Base-by-base conservation (phyloP, 2,113 vertebrate species). In the Nothoprocta pentlandii region DNA sequence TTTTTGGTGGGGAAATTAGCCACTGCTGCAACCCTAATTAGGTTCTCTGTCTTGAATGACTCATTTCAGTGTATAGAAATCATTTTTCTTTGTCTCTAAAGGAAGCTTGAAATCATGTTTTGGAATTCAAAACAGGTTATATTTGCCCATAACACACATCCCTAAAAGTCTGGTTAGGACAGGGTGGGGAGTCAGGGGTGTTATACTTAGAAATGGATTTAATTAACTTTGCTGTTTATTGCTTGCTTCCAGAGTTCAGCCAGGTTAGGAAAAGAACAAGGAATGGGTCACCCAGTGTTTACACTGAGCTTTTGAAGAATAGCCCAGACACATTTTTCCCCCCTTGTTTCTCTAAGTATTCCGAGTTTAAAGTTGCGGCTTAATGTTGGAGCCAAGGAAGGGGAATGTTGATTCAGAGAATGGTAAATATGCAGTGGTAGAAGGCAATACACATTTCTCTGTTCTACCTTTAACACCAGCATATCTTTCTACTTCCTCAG, bases 161-260 rank as follows among this genome's bases (percentile, higher is more conserved):
- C 89, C 91, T 87, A 68, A 69, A 92, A 90, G 90, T 90, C 90
- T 94, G 91, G 92, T 91, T 90, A 96, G 93, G 81, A 80, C 76
- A 83, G 90, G 80, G 91, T 95, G 94, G 94, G 87, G 83, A 96
- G 69, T 10, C 79, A 4, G 62, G 80, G 69, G 83, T 92, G 94
- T 97, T 97, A 97, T 97, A 97, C 95, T 97, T 97, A 97, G 95
- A 95, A 95, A 93, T 81, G 89, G 87, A 86, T 92, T 97, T 96
- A 96, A 97, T 97, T 97, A 96, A 96, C 95, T 96, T 81, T 90
- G 87, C 76, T 97, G 90, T 96, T 95, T 97, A 97, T 97, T 96
- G 94, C 93, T 89, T 93, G 53, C 87, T 95, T 95, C 62, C 85
- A 94, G 96, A 94, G 96, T 96, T 97, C 96, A 97, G 89, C 51